Conservation (phyloP, 1,140 invertebrate genomes). For the Catajapyx aquilonaris region DNA sequence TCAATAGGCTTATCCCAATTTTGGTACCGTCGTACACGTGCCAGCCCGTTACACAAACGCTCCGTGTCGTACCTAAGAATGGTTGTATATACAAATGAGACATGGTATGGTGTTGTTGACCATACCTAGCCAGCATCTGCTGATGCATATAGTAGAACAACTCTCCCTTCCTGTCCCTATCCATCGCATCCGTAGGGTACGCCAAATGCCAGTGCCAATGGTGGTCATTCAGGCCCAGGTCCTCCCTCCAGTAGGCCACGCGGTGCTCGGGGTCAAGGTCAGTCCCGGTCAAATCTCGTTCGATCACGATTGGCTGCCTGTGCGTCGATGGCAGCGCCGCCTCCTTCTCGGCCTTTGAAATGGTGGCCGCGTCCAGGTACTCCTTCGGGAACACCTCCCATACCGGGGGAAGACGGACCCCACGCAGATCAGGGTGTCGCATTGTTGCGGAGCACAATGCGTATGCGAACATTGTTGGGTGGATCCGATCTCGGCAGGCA, state of each 20-base stretch:
- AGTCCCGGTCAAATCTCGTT: constrained; percentile 8
- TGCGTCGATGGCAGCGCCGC: no score
- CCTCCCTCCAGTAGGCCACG: constrained; percentile 18
- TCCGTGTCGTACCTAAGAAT: constrained; percentile 12
- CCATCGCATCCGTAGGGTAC: constrained; percentile 12
- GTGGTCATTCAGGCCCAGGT: constrained; percentile 18
- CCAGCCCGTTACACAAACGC: constrained; percentile 14
- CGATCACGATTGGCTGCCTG: not conserved
- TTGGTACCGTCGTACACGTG: constrained; percentile 12
- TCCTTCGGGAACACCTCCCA: no score
- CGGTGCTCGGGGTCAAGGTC: constrained; percentile 14
- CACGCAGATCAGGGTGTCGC: no score
- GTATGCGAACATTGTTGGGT: no score
- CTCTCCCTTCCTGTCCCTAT: constrained; percentile 10
- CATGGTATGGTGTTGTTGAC: not conserved
- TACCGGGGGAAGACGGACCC: no score
- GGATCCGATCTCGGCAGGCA: no score
- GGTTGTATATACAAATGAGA: not conserved
- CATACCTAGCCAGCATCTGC: constrained; percentile 10
- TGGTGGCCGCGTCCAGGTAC: no score
- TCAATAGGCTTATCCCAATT: constrained; percentile 14
- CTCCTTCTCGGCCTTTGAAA: no score
- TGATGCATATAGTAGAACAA: constrained; percentile 18
- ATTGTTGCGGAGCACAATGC: no score
- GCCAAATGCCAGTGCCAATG: constrained; percentile 17